Base-by-base conservation (phyloP, 2,113 vertebrate genomes). In the Oncorhynchus kisutch region DNA sequence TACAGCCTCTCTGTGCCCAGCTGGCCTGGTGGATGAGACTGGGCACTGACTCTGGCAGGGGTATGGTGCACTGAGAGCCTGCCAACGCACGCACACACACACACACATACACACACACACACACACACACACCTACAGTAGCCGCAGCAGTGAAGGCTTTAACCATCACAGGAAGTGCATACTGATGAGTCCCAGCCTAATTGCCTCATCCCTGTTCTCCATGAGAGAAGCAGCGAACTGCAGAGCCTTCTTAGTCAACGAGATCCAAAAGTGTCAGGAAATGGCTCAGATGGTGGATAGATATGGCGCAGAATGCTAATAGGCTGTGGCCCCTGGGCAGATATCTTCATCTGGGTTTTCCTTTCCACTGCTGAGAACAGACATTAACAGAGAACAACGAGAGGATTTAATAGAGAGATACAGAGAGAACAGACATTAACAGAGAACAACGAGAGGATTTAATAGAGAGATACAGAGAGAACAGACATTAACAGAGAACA, bases 1-100 rank as follows among this genome's bases (percentile, higher is more conserved):
- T 86, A 86, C 84, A 88, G 78, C 75, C 70, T n/a, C 73, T 85
- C 75, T 82, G 70, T 72, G 78, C 70, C 71, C 83, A 81, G 77
- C 78, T 79, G 80, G 78, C 80, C 69, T 4, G 0, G 51, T 68
- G 49, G 51, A 62, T 29, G 49, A 87, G 79, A 79, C 76, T 70
- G 71, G 70, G 75, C 79, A 67, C 49, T 59, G 16, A 67, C 67
- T 78, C 31, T 81, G 72, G 79, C 62, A 79, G 54, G 25, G 39
- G 48, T n/a, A 39, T 69, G 71, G 65, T 29, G 25, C 25, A 12
- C 80, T 64, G 39, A 78, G 65, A 16, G 69, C 59, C 59, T 66
- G 54, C n/a, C n/a, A 51, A 25, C 66, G 11, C 67, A 70, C 67
- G 27, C 39, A 22, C 24, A 24, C 24, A 24, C 67, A 70, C 67